A percentile compares a stretch with the other conserved stretches of the same genome.
Conservation (phyloP, 35 echinoderm and acorn worm genomes). For the Heliocidaris tuberculata region DNA sequence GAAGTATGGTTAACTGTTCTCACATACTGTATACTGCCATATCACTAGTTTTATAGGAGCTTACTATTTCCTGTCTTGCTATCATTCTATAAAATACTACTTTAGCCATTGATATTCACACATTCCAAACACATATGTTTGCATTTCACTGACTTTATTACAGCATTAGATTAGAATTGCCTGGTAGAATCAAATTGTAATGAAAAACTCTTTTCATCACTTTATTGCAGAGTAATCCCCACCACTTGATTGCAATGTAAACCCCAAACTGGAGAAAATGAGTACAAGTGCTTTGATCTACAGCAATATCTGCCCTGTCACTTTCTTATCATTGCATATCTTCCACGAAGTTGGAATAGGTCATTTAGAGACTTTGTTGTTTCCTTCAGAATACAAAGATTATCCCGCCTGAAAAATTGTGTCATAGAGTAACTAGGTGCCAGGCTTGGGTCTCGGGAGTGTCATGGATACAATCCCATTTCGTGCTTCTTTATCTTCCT, state of each 20-base stretch:
- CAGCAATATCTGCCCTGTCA: background rate
- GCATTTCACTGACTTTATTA: no score
- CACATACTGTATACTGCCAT: no score
- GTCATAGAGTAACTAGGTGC: background rate
- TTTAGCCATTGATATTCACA: no score
- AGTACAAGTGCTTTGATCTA: background rate
- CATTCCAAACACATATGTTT: no score
- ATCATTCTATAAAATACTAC: no score
- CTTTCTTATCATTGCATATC: background rate
- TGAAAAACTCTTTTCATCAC: background rate
- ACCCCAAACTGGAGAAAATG: background rate
- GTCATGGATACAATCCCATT: slow-evolving; percentile 16
- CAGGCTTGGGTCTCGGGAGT: background rate
- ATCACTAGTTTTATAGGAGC: no score
- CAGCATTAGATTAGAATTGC: no score
- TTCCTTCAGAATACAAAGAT: background rate
- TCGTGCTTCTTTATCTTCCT: slow-evolving; percentile 5
- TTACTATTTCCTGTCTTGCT: no score
- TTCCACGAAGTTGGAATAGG: background rate
- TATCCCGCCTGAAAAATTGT: slow-evolving; percentile 40
- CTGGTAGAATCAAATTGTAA: background rate
- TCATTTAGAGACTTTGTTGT: background rate
- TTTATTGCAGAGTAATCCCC: background rate
- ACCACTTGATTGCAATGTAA: background rate
- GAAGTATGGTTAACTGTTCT: no score